Base-by-base conservation (phyloP, 1,140 invertebrate genomes). In the Myzus persicae region DNA sequence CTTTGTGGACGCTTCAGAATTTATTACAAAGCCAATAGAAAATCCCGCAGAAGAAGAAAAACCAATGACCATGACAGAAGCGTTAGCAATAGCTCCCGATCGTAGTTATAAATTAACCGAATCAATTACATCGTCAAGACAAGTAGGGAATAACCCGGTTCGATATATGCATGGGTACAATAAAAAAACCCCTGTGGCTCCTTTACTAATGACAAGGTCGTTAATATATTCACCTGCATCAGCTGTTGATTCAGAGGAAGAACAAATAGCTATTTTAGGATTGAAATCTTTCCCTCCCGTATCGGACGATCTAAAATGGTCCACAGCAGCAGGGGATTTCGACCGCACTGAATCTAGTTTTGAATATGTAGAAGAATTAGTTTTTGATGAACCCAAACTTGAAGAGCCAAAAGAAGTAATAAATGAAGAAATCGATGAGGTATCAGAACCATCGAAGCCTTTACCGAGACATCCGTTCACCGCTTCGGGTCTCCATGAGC, bases 21-120 rank as follows among this genome's bases (percentile, higher is more conserved):
- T 93, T 36, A 40, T 93, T 26, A 36, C 87, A 26, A 93, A 91
- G 20, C 93, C 82, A 48, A 51, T 89, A 18, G 82, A 92, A 2
- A 93, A 87, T 54, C 46, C 94, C 51, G 42, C 94, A 94, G 84
- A 95, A 93, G 94, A 93, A 48, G 59, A 90, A 18, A 87, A 91
- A 85, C 84, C 89, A n/a, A 94, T 94, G 94, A 96, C 97, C 20
- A 96, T 97, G 94, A 96, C 97, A 14, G 96, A 96, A 85, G 97
- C 97, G 24, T 94, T 97, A 46, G 97, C 96, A 59, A 97, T 96
- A 85, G 97, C 97, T 11, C 96, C 97, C 1, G 96, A 97, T 89
- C 95, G 96, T 90, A 95, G 96, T 8, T 97, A 96, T 93, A 96
- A 96, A 54, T 94, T 94, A 67, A 40, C 90, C 22, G 67, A 93